Evolutionary conservation across 1,140 invertebrate genomes (phyloP), one percentile per base, ranked within the genome.

Genomic region (Lasaia peninsularis): DNA sequence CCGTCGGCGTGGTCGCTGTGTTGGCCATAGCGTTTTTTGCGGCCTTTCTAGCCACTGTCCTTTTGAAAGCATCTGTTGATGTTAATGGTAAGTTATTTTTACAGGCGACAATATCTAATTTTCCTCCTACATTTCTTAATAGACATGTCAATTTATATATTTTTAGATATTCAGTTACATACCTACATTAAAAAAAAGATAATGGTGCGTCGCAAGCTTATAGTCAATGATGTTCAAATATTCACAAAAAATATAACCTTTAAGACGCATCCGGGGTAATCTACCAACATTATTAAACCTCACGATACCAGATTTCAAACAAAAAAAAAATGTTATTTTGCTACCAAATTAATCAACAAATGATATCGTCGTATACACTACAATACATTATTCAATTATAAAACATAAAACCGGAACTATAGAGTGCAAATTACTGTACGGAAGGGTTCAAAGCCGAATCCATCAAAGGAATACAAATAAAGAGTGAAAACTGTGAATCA

Each of bases 1-100:
- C 93, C 3, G 91, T 92, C 32, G 89, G 91, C 20, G 90, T 94
- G 55, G 90, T 92, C 21, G 78, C 93, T 12, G 81, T 95, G 34
- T 86, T 94, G 24, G 92, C 92, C 51, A 86, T 93, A 40, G 92
- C 91, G n/a, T 91, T 94, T 71, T 91, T 92, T 20, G 91, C 94
- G 34, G 93, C 91, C 5, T 91, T 95, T 58, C 92, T 92, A 20
- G 67, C 75, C 49, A 71, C 66, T 10, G 61, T 74, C 34, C 58
- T 85, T 0, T 51, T 77, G n/a, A 63, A 67, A 12, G 55, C 63
- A 5, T 56, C 71, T 2, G 37, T 73, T 1, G 72, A 78, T 50
- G 54, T 75, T 50, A 74, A 65, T 21, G 74, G 78, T 79, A 64
- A 73, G 68, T 58, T 12, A 12, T 3, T 12, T 6, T n/a, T n/a